phyloP scores from a whole-genome alignment of 2,888 invertebrate genomes.

The Fragum sueziense region DNA sequence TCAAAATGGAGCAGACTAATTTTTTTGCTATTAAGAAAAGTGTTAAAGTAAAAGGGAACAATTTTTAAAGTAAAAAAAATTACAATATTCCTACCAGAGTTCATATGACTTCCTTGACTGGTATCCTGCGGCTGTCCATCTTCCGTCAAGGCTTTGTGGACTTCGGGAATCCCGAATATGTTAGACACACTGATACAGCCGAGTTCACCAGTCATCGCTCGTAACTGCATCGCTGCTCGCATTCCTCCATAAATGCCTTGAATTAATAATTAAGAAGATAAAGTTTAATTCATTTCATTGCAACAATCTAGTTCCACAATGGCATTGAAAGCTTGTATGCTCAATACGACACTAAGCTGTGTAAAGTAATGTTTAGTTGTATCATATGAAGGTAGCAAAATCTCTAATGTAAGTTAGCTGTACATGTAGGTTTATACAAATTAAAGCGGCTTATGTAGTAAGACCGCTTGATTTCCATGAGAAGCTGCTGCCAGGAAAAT shows the following conservation, averaged over 20 bases:
- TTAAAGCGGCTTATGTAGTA: no score
- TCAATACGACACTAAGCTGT: no score
- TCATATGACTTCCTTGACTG: neutral
- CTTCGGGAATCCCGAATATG: constrained; percentile 80
- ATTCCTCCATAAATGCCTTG: constrained; percentile 81
- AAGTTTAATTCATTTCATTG: no score
- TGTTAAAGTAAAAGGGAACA: neutral
- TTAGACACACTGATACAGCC: constrained; percentile 82
- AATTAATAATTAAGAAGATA: neutral
- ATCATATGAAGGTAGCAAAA: no score
- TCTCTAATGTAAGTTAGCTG: no score
- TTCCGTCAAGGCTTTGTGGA: constrained; percentile 76
- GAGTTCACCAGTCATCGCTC: constrained; percentile 79
- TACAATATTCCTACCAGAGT: neutral
- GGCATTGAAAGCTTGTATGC: no score
- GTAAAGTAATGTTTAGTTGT: no score
- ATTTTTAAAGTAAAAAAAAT: neutral
- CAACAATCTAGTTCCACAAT: neutral
- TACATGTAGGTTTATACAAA: no score
- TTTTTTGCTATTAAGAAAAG: neutral
- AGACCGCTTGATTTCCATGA: neutral
- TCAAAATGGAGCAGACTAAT: no score
- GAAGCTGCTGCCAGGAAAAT: neutral
- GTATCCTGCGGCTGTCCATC: constrained; percentile 76
- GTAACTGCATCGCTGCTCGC: constrained; percentile 80